Conservation (phyloP, 1,140 invertebrate species). For the Wasmannia auropunctata region DNA sequence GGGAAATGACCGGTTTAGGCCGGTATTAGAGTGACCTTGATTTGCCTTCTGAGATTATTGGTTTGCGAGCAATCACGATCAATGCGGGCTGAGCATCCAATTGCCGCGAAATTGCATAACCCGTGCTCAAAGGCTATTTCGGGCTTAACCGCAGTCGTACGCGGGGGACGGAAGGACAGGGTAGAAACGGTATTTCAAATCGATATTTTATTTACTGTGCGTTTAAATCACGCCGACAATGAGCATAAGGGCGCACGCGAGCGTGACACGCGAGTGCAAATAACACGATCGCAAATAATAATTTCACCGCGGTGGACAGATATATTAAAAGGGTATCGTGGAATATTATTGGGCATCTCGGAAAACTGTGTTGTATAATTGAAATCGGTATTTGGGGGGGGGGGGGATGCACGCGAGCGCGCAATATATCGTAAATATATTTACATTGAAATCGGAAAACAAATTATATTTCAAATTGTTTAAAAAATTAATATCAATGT, state of each 20-base stretch:
- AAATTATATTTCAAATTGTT: conserved; percentile 5
- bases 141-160: neutral
- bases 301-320: neutral
- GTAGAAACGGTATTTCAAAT: conserved; percentile 22
- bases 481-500: neutral
- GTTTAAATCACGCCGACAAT: conserved; percentile 5
- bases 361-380: conserved; percentile 4
- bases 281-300: conserved; percentile 12
- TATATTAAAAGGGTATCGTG: conserved; percentile 18
- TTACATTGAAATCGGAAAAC: neutral
- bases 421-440: neutral
- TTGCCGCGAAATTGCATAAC: conserved; percentile 50
- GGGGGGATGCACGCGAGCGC: neutral
- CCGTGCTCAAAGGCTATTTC: conserved; percentile 40
- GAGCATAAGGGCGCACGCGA: neutral
- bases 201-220: conserved; percentile 23
- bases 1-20: conserved; percentile 4
- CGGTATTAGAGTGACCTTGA: conserved; percentile 27
- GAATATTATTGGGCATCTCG: conserved; percentile 2
- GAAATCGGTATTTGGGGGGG: neutral
- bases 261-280: neutral
- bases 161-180: neutral
- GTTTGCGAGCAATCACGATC: conserved; percentile 36
- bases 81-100: conserved; percentile 35
- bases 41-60: conserved; percentile 50